Base-by-base conservation (phyloP, 1,140 invertebrate genomes). In the Oncopeltus fasciatus region DNA sequence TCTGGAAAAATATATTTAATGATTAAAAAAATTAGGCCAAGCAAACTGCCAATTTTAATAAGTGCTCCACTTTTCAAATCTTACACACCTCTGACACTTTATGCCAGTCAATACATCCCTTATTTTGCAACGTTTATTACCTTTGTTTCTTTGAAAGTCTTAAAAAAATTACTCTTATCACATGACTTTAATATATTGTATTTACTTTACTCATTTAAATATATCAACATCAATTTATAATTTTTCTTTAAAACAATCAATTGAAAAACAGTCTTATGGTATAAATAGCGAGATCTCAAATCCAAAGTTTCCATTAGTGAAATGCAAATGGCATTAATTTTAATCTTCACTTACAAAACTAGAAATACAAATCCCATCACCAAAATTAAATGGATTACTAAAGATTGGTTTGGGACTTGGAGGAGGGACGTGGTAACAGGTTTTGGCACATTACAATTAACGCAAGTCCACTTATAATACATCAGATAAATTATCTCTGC, bases 121-220 rank as follows among this genome's bases (percentile, higher is more conserved):
- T 20, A 46, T 46, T 20, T 46, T 46, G 18, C 16, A 20, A 46
- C n/a, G 12, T 24, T 24, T 24, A 24, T 14, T 53, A 24, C 26
- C 24, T 4, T 24, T 53, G 31, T 38, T 38, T 8, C 5, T 38
- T 38, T 38, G n/a, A 53, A 53, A 53, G 49, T 53, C 49, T 53
- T 53, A 53, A 53, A 53, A 53, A 53, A 53, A 53, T 53, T 53
- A 53, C 49, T 53, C 49, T 53, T 53, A 53, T 53, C 49, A 53
- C 49, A 53, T 53, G 26, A 53, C 21, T 49, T 49, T 49, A 49
- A 49, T 49, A 49, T 49, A 49, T 53, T 53, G 49, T 53, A 24
- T 53, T 53, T 47, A 24, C 47, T 20, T 49, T 49, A 49, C 24
- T n/a, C 24, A 8, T 20, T 24, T 27, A 53, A 24, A 53, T 24